Base-by-base conservation (phyloP, 2,113 vertebrate species). In the crab-eating macaque (Macaca fascicularis) region DNA sequence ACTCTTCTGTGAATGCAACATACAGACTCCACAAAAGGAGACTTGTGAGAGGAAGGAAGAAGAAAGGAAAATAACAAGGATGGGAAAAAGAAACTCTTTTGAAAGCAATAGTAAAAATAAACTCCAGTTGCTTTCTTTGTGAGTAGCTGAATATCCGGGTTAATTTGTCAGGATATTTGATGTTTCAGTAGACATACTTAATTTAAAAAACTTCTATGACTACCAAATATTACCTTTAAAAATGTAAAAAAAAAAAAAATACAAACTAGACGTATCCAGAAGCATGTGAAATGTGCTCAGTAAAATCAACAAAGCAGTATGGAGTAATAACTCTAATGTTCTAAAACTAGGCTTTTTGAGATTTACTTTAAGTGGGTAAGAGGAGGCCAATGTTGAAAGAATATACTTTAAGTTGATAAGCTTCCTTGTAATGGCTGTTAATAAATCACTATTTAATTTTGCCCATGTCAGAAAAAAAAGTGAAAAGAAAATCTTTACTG, bases 371-470 rank as follows among this genome's bases (percentile, higher is more conserved):
- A 5, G 27, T 89, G 11, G 2, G 16, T 1, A 83, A 69, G 25
- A 40, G 35, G 45, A 55, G 43, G 55, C 0, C 1, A 64, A 59
- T 64, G n/a, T 32, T 79, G 59, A 89, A 82, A 95, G 67, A 67
- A 90, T 74, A 59, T 69, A 48, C 17, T 89, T 90, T 7, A 52
- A 23, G 3, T 79, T 95, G 32, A 85, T 72, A 91, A 72, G 84
- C 79, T 96, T 96, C 12, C 89, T 78, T 75, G 0, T 35, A 95
- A 50, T 72, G 78, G 8, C 32, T 92, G 94, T 90, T 96, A 78
- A 72, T 38, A 97, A 97, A 95, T 98, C 96, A 96, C 96, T 93
- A 93, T 96, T 95, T 97, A 59, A 40, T 95, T 97, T 98, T 89
- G 97, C 22, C 57, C 84, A 67, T 95, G 95, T 96, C 95, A 95